These are phyloP conservation scores for Drymonia ruficornis DNA, from an alignment of 2,888 invertebrate species.

Conservation along the genomic window DNA sequence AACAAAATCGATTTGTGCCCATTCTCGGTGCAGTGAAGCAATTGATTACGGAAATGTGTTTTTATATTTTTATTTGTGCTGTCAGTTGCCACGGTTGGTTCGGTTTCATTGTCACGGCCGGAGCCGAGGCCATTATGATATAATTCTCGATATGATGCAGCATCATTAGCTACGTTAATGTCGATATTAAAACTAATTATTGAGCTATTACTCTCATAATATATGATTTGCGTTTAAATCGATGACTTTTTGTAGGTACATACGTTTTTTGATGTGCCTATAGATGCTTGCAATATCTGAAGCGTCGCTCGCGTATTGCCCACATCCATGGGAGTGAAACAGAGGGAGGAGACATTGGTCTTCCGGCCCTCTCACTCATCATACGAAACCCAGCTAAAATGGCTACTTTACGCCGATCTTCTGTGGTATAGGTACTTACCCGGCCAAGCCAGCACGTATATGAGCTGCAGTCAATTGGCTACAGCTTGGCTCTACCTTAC, in stretches of 20 bases:
- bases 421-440: too few relatives aligned
- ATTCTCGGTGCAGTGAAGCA: constrained; percentile 38
- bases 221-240: background rate
- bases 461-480: too few relatives aligned
- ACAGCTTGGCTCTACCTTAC: too few relatives aligned
- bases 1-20: constrained; percentile 47
- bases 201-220: background rate
- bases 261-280: too few relatives aligned
- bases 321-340: too few relatives aligned
- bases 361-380: too few relatives aligned
- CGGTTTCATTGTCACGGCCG: constrained; percentile 45
- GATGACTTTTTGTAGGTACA: background rate
- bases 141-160: constrained; percentile 6
- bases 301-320: too few relatives aligned
- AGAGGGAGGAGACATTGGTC: too few relatives aligned
- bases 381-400: too few relatives aligned
- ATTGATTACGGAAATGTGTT: constrained; percentile 45
- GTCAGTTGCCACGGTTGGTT: constrained; percentile 31
- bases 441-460: too few relatives aligned
- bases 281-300: too few relatives aligned
- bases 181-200: background rate
- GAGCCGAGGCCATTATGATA: constrained; percentile 22
- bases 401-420: too few relatives aligned
- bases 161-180: constrained; percentile 14
- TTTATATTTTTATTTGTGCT: constrained; percentile 37